Base-by-base conservation (phyloP, 2,888 invertebrate genomes). In the Esperia sulphurella region DNA sequence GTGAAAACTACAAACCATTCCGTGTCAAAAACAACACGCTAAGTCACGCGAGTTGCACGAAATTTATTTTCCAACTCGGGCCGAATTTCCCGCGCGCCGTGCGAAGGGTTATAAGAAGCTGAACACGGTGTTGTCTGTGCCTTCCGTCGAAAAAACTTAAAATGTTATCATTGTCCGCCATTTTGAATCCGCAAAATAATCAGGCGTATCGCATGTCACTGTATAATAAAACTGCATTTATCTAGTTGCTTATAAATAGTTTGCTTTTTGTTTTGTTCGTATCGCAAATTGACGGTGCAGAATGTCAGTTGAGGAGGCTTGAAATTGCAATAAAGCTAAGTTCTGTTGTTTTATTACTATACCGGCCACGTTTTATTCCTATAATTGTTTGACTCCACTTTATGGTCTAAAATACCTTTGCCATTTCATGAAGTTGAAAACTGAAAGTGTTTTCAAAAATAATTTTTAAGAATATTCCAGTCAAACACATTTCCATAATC, bases 211-310 rank as follows among this genome's bases (percentile, higher is more conserved):
- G 86, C 87, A 82, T 87, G 87, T 75, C 77, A 56, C 64, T 52
- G 52, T 57, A 75, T 73, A 80, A 83, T 87, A 84, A 87, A 83
- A 76, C 67, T 78, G 78, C 79, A 81, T 76, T 77, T 69, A 67
- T 76, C 73, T 60, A 62, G 57, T 63, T 46, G 41, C 54, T 55
- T 51, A 52, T 50, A 53, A 51, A 53, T 35, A n/a, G n/a, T 9
- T 43, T 30, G 49, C 54, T 54, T 52, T 55, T 58, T 61, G 63
- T 52, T 53, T 52, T 54, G 30, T 55, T 52, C 45, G 35, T 45
- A 45, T 51, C 52, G 52, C 51, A 49, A 51, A 47, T 49, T 49
- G 51, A 49, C 49, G 30, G 39, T 28, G 28, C 37, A 31, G 21
- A 42, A 42, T 44, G 21, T 14, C 39, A 13, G 39, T 39, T 14